Conservation (phyloP, 1,140 invertebrate genomes). For the Macrostomum lignano region DNA sequence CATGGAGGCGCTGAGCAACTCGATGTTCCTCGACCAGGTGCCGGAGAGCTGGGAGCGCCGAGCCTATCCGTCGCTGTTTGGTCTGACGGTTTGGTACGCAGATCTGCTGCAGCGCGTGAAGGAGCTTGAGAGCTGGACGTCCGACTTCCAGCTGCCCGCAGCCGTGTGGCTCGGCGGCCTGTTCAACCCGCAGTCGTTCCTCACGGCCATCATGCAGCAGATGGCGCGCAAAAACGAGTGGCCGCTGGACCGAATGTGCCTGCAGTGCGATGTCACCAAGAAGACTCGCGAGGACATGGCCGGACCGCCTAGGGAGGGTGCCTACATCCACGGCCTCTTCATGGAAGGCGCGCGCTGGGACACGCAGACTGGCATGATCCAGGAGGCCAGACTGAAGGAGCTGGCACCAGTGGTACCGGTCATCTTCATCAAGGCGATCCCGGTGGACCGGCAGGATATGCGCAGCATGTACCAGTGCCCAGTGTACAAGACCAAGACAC, state of each 20-base stretch:
- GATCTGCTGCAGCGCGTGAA: slow-evolving; percentile 55
- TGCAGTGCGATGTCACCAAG: slow-evolving; percentile 84
- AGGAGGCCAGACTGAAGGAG: slow-evolving; percentile 62
- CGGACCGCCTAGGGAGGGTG: slow-evolving; percentile 54
- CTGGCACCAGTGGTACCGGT: slow-evolving; percentile 71
- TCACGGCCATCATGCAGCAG: slow-evolving; percentile 88
- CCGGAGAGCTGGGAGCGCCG: slow-evolving; percentile 51
- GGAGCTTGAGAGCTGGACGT: slow-evolving; percentile 48
- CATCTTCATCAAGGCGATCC: slow-evolving; percentile 51
- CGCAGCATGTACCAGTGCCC: slow-evolving; percentile 71
- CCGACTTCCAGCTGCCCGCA: slow-evolving; percentile 32
- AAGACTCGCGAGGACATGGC: slow-evolving; percentile 66
- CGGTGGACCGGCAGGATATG: slow-evolving; percentile 64
- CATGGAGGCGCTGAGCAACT: slow-evolving; percentile 64
- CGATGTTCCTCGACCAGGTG: slow-evolving; percentile 64
- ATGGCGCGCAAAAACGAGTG: slow-evolving; percentile 66
- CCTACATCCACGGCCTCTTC: slow-evolving; percentile 66
- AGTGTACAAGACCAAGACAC: slow-evolving; percentile 58
- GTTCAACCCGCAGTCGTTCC: slow-evolving; percentile 75
- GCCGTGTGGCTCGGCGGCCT: slow-evolving; percentile 69
- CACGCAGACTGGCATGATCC: slow-evolving; percentile 49
- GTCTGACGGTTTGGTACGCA: slow-evolving; percentile 61
- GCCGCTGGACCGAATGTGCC: slow-evolving; percentile 76
- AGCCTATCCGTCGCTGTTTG: slow-evolving; percentile 63
- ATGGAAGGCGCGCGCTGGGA: slow-evolving; percentile 88